Evolutionary conservation across 2,113 vertebrate species (phyloP).

Genomic region (Rhinolophus sinicus): DNA sequence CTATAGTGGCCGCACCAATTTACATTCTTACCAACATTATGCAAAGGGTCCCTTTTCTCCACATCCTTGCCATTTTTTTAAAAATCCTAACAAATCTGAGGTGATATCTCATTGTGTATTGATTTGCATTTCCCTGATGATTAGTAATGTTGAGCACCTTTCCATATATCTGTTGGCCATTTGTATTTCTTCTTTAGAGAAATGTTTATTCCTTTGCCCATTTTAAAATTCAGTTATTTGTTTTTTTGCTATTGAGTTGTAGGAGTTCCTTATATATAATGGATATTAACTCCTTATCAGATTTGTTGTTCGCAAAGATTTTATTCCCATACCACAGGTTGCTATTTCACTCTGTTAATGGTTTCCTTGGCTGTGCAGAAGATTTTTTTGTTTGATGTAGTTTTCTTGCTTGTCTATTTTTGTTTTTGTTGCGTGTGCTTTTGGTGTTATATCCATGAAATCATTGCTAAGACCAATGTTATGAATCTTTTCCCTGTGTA

Average conservation of each 20-base stretch:
- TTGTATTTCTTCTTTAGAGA: not conserved
- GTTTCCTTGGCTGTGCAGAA: not conserved
- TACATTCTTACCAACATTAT: not conserved
- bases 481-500: not conserved
- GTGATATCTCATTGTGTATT: not conserved
- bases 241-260: not conserved
- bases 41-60: not conserved
- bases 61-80: not conserved
- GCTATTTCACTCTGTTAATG: not conserved
- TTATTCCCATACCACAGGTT: not conserved
- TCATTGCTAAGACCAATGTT: not conserved
- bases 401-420: not conserved
- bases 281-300: not conserved
- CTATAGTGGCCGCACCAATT: not conserved
- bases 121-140: not conserved
- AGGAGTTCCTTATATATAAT: not conserved
- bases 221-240: not conserved
- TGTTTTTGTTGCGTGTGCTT: not conserved
- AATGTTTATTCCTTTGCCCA: not conserved
- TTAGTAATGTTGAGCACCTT: not conserved
- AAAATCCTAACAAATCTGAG: not conserved
- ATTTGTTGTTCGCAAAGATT: not conserved
- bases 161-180: not conserved
- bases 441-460: not conserved
- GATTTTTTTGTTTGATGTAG: not conserved